Percentiles rank a stretch among this genome's conserved stretches.
These are phyloP conservation scores for Hemitrygon akajei DNA, from an alignment of 2,797 vertebrate genomes.

Conservation along the genomic window DNA sequence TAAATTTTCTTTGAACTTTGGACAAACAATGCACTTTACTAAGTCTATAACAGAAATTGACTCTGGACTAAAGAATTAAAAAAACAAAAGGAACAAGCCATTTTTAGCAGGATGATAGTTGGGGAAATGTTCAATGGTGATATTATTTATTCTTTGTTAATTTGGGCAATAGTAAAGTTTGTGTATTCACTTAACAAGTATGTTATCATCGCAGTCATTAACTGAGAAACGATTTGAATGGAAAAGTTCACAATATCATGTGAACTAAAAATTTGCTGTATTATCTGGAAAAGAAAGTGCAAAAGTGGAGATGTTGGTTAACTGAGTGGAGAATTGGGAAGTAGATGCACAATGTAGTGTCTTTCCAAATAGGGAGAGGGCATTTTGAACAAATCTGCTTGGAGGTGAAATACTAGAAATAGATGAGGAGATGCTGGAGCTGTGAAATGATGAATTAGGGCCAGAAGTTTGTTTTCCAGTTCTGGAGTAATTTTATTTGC, in stretches of 20 bases:
- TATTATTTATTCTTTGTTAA: neutral
- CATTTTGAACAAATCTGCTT: neutral
- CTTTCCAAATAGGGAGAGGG: neutral
- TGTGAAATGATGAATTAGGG: neutral
- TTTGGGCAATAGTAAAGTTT: too few relatives aligned
- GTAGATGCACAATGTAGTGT: neutral
- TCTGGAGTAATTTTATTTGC: neutral
- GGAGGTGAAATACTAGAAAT: constrained; percentile 11
- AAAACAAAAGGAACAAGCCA: neutral
- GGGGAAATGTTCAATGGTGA: neutral
- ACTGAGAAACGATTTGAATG: neutral
- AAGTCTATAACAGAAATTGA: neutral
- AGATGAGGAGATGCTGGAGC: neutral
- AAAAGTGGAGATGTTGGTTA: neutral
- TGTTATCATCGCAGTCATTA: neutral
- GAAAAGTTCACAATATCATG: neutral
- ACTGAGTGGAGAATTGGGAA: neutral
- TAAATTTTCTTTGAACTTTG: too few relatives aligned
- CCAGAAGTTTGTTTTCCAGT: neutral
- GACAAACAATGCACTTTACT: too few relatives aligned
- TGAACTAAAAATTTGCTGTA: neutral
- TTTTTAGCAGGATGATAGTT: neutral
- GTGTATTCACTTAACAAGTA: neutral
- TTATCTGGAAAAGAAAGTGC: neutral
- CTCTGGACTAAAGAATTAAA: neutral